Evolutionary conservation across 2,113 vertebrate genomes (phyloP), one percentile per base, ranked within the genome.

Genomic region (Oreochromis aureus): DNA sequence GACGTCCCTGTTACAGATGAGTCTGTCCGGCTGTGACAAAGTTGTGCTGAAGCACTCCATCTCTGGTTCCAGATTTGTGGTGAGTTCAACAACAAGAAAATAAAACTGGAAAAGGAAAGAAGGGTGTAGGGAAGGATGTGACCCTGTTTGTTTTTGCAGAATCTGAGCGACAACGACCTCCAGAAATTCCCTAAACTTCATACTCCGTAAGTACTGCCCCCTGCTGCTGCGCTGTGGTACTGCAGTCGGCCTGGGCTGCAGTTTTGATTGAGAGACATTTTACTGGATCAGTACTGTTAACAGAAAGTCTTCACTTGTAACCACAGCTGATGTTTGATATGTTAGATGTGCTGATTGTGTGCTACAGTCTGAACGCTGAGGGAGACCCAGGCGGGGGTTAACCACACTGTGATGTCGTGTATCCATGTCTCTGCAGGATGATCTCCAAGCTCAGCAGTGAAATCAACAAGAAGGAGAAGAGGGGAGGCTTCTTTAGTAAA

Each of bases 111-210:
- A 6, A 58, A 81, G 34, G 24, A 66, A 5, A 46, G 10, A 54
- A 73, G 22, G 13, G n/a, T 27, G 22, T 46, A 73, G 22, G 18
- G 13, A 3, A 73, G 69, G 54, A 80, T 81, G 22, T 30, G n/a
- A 48, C 22, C 5, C 11, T 15, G 2, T 80, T 91, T 63, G 41
- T 69, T 78, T 66, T 89, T 97, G 16, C 92, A 99, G 98, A 98
- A 96, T 84, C 96, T 99, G 96, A 97, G 96, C 48, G 98, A 98
- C 48, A 99, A 97, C 34, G 98, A 99, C 90, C 96, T 99, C 32
- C 98, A 98, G 95, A 98, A 97, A 88, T 99, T 99, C 86, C 98
- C 98, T 24, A 98, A 98, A 90, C 94, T 98, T 86, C 95, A 97
- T 59, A 94, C 98, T n/a, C 98, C 98, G 98, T 99, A 93, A 98